phyloP scores from a whole-genome alignment of 2,797 vertebrate genomes.

The Prunella strophiata region DNA sequence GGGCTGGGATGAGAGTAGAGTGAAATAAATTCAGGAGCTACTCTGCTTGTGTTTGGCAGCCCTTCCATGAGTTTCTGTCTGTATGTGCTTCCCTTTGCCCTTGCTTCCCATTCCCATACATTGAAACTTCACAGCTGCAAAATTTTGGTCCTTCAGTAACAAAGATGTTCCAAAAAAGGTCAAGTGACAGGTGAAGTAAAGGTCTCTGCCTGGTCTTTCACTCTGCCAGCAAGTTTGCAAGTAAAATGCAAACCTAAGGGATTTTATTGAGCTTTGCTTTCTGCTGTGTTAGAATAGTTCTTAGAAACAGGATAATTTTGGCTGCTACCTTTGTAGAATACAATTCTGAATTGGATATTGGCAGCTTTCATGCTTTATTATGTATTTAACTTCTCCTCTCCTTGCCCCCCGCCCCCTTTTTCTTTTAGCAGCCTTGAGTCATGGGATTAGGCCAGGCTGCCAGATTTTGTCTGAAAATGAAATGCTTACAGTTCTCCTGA shows the following conservation, averaged over 20 bases:
- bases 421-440: not conserved
- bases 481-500: not conserved
- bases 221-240: not conserved
- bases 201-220: not conserved
- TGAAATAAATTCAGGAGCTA: not conserved
- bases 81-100: not conserved
- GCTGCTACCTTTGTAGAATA: not conserved
- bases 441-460: not conserved
- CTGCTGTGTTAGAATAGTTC: not conserved
- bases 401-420: accelerated
- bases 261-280: not conserved
- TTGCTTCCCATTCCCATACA: not conserved
- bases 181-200: not conserved
- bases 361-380: not conserved
- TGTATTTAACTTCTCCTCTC: not conserved
- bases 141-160: not conserved
- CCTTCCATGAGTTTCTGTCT: not conserved
- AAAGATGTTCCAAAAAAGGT: not conserved
- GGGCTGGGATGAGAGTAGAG: not conserved
- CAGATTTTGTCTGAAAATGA: not conserved
- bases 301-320: not conserved
- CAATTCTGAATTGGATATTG: not conserved
- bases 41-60: not conserved
- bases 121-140: not conserved
- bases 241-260: not conserved